Evolutionary conservation across 1,140 invertebrate genomes (phyloP).

Genomic region (Grapholita molesta): DNA sequence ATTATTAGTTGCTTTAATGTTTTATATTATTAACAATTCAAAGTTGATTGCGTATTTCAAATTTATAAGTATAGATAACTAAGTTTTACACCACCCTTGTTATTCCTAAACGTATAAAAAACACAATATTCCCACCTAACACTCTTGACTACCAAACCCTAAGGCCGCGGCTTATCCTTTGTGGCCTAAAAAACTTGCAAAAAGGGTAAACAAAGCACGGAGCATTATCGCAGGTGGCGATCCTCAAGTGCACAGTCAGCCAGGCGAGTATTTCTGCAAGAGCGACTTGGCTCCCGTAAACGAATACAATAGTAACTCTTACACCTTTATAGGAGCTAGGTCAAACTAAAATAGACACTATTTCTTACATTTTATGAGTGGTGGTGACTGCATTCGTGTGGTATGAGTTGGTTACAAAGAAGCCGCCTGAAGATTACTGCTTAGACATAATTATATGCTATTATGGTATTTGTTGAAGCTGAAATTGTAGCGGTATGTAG

Average conservation of each 20-base stretch:
- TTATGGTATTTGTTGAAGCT: conserved; percentile 10
- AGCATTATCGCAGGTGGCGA: conserved; percentile 67
- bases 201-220: conserved; percentile 41
- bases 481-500: neutral
- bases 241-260: conserved; percentile 64
- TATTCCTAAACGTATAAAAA: neutral
- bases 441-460: conserved; percentile 11
- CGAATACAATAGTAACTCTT: neutral
- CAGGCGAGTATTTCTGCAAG: conserved; percentile 50
- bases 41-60: neutral
- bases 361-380: neutral
- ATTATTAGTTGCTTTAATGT: neutral
- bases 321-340: neutral
- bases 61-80: neutral
- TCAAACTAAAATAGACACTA: neutral
- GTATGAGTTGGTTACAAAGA: neutral
- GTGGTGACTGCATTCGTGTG: neutral
- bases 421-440: conserved; percentile 13
- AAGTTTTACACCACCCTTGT: neutral
- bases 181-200: conserved; percentile 49
- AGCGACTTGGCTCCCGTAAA: conserved; percentile 32
- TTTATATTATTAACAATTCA: neutral
- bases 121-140: neutral
- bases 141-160: neutral
- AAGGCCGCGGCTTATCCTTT: conserved; percentile 32